A percentile compares a stretch with the other conserved stretches of the same genome.
Evolutionary conservation across 2,113 vertebrate genomes (phyloP).

Genomic region (Nycticryphes semicollaris): DNA sequence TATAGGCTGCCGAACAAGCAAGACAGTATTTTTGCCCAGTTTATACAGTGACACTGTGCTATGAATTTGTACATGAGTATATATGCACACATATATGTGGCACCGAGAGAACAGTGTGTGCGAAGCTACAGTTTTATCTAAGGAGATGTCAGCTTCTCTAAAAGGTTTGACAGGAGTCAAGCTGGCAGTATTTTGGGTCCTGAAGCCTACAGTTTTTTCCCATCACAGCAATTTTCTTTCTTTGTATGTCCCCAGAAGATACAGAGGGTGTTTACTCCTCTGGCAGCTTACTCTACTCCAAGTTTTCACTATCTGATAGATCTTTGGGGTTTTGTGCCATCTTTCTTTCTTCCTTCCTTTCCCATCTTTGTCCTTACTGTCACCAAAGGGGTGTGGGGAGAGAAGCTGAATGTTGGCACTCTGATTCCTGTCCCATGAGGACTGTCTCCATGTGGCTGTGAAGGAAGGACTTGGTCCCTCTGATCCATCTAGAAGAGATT

Average conservation of each 20-base stretch:
- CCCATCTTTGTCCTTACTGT: neutral
- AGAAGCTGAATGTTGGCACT: neutral
- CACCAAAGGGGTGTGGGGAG: neutral
- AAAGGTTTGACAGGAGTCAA: neutral
- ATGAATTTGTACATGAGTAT: accelerated
- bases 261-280: neutral
- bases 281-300: neutral
- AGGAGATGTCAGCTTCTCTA: neutral
- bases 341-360: neutral
- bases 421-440: neutral
- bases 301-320: neutral
- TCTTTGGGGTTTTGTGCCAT: neutral
- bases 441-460: neutral
- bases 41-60: neutral
- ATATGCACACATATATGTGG: accelerated
- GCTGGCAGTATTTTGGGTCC: neutral
- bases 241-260: neutral
- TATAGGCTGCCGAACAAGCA: neutral
- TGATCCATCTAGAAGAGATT: neutral
- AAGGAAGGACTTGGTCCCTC: neutral
- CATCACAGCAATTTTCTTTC: neutral
- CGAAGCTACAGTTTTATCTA: neutral
- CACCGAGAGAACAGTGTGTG: neutral
- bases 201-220: neutral
- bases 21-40: neutral